Evolutionary conservation across 2,113 vertebrate species (phyloP).

Genomic region (Uropsilus gracilis): DNA sequence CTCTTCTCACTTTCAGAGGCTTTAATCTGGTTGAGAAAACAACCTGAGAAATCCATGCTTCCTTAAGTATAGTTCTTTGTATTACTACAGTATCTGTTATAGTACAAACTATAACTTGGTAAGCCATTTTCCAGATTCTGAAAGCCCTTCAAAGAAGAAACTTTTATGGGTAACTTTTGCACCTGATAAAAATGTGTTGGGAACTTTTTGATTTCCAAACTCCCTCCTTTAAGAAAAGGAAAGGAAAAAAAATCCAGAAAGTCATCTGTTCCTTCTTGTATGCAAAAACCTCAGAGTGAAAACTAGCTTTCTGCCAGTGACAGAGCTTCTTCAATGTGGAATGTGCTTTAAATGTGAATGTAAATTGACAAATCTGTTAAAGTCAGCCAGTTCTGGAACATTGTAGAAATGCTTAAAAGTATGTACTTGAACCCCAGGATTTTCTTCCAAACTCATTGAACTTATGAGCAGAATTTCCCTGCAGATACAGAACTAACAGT

Average conservation of each 20-base stretch:
- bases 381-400: constrained; percentile 66
- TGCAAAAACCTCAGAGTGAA: neutral
- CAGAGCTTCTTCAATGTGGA: constrained; percentile 52
- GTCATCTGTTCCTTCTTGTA: constrained; percentile 1
- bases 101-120: too few species aligned
- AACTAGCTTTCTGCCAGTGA: neutral
- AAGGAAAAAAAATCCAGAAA: neutral
- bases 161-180: neutral
- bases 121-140: too few species aligned
- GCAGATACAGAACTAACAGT: neutral
- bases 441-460: neutral
- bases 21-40: too few species aligned
- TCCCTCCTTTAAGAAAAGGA: constrained; percentile 5
- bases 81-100: too few species aligned
- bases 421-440: neutral
- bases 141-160: too few species aligned
- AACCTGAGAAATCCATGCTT: too few species aligned
- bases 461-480: neutral
- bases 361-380: constrained; percentile 81
- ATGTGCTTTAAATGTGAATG: constrained; percentile 81
- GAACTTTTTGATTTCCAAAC: constrained; percentile 59
- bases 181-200: constrained; percentile 11
- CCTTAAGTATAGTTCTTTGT: too few species aligned
- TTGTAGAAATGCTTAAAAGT: constrained; percentile 3
- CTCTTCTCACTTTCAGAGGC: too few species aligned